Evolutionary conservation across 2,888 invertebrate species (phyloP), one percentile per base, ranked within the genome.

Genomic region (Ormyrus pomaceus): DNA sequence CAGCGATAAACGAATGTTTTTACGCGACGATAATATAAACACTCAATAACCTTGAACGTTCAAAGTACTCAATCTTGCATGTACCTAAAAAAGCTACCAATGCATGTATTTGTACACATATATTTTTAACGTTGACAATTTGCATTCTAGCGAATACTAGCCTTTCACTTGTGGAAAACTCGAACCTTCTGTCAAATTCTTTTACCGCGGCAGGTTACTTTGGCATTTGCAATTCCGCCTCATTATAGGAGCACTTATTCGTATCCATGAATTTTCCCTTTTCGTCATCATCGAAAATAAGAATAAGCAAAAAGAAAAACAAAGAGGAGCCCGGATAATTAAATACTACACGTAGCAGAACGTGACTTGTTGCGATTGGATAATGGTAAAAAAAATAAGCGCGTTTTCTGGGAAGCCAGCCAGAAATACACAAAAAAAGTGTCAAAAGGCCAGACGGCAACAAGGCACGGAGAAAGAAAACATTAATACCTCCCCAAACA

Each of bases 301-400:
- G 34, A 34, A 34, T 34, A 34, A 34, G 34, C 4, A 34, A 51
- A 51, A 68, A 58, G 66, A 66, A 66, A 13, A 65, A 58, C 7
- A 7, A 58, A 73, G 64, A 56, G 55, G 19, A 8, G 51, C 34
- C 34, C 34, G 4, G 34, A 34, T 34, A 34, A 34, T 34, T 64
- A 9, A 34, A 65, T 34, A 73, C 53, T 10, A 5, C 48, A 55
- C 53, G 51, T 34, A 55, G 34, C 48, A 13, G 51, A 75, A 45
- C 74, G 59, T 75, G 74, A 75, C 66, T 66, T 11, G 66, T 75
- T 73, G 66, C 62, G 59, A 66, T 75, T 58, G 74, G 51, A 50
- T 19, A 19, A 53, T 53, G 48, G 45, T 19, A 61, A 65, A 65
- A 65, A 59, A 71, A 64, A 48, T n/a, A n/a, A 46, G 19, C 5